phyloP scores from a whole-genome alignment of 2,797 vertebrate genomes.

The Manis javanica region DNA sequence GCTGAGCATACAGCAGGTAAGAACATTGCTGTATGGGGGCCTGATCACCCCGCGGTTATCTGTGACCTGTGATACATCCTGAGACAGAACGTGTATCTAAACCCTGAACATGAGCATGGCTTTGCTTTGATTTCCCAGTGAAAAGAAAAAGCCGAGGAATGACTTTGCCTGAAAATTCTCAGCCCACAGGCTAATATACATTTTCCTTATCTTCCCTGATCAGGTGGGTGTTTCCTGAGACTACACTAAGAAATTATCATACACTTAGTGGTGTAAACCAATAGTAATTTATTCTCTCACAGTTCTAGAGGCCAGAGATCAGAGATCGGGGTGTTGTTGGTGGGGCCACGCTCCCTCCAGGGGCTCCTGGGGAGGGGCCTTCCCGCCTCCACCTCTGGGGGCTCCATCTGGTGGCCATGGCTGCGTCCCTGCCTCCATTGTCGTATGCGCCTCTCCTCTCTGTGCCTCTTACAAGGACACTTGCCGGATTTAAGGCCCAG shows the following conservation, averaged over 20 bases:
- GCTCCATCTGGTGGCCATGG: rapidly evolving
- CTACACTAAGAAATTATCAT: neutral
- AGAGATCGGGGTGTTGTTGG: neutral
- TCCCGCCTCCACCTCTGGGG: rapidly evolving
- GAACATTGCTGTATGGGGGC: neutral
- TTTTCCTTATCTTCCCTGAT: neutral
- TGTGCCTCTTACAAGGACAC: neutral
- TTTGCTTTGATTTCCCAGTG: neutral
- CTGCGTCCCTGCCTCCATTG: neutral
- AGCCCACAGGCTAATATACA: no score
- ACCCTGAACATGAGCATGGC: neutral
- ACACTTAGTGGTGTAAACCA: rapidly evolving
- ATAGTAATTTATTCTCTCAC: no score
- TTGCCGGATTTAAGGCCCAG: neutral
- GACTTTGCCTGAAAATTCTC: neutral
- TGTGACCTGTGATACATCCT: no score
- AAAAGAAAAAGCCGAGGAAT: neutral
- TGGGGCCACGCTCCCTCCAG: neutral
- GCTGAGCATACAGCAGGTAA: rapidly evolving
- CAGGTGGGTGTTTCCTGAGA: neutral
- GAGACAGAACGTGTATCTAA: neutral
- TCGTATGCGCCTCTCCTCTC: neutral
- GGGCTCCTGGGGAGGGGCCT: neutral
- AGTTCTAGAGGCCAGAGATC: neutral
- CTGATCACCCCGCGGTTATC: rapidly evolving